These are phyloP conservation scores for Lepus oiostolus DNA, from an alignment of 2,797 vertebrate genomes.

Conservation along the genomic window DNA sequence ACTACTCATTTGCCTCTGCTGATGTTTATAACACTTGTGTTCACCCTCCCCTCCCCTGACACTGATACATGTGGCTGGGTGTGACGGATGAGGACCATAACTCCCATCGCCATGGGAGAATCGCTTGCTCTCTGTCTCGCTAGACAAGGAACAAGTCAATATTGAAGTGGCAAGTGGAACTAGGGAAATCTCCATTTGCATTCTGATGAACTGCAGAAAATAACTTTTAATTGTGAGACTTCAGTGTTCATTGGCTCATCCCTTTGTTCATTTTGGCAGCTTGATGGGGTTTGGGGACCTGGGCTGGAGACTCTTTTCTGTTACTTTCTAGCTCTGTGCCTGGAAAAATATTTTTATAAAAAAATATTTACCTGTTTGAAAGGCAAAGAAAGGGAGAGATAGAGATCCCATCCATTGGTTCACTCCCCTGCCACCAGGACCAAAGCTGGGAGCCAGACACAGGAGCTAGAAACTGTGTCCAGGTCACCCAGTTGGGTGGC, in stretches of 20 bases:
- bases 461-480: too few relatives aligned
- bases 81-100: slow-evolving; percentile 35
- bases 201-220: not conserved
- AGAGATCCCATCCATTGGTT: too few relatives aligned
- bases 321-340: not conserved
- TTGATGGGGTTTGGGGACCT: not conserved
- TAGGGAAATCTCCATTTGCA: not conserved
- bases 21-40: slow-evolving; percentile 17
- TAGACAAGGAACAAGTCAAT: slow-evolving; percentile 48
- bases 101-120: not conserved
- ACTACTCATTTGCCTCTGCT: slow-evolving; percentile 60
- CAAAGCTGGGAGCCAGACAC: too few relatives aligned
- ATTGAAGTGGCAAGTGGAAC: not conserved
- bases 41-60: slow-evolving; percentile 50
- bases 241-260: not conserved
- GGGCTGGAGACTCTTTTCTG: not conserved
- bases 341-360: too few relatives aligned
- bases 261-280: not conserved
- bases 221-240: slow-evolving; percentile 23
- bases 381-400: too few relatives aligned
- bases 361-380: too few relatives aligned
- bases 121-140: not conserved
- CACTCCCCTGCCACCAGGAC: too few relatives aligned
- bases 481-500: too few relatives aligned
- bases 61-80: not conserved